These are phyloP conservation scores for Clangula hyemalis DNA, from an alignment of 2,797 vertebrate genomes.

Conservation along the genomic window DNA sequence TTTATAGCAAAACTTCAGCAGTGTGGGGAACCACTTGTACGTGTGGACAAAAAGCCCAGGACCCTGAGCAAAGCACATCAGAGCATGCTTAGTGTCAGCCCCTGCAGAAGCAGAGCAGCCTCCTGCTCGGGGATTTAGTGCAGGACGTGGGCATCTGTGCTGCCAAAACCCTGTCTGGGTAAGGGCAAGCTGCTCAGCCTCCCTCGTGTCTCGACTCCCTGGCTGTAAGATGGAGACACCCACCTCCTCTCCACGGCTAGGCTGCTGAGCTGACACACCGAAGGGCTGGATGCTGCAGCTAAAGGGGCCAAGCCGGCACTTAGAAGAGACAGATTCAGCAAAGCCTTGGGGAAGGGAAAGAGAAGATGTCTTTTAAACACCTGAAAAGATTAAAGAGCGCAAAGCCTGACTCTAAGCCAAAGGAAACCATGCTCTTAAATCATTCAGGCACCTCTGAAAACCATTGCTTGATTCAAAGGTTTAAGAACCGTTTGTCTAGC, in stretches of 20 bases:
- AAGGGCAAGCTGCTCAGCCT: background rate
- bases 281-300: background rate
- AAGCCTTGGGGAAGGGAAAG: background rate
- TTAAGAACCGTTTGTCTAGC: background rate
- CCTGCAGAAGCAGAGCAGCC: fast-evolving
- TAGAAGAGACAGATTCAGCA: background rate
- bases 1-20: background rate
- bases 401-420: constrained; percentile 4
- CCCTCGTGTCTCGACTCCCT: background rate
- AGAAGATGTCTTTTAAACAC: background rate
- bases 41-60: background rate
- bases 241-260: background rate
- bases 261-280: fast-evolving
- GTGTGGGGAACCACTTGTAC: background rate
- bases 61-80: background rate
- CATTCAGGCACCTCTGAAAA: constrained; percentile 9
- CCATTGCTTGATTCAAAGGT: background rate
- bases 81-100: fast-evolving
- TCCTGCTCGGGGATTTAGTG: background rate
- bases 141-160: background rate
- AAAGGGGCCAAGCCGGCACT: background rate
- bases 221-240: background rate
- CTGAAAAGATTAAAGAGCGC: constrained; percentile 25
- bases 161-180: background rate
- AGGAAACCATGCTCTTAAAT: background rate